Percentiles rank a stretch among this genome's conserved stretches.
These are phyloP conservation scores for Icerya purchasi DNA, from an alignment of 2,888 invertebrate genomes.

Conservation along the genomic window DNA sequence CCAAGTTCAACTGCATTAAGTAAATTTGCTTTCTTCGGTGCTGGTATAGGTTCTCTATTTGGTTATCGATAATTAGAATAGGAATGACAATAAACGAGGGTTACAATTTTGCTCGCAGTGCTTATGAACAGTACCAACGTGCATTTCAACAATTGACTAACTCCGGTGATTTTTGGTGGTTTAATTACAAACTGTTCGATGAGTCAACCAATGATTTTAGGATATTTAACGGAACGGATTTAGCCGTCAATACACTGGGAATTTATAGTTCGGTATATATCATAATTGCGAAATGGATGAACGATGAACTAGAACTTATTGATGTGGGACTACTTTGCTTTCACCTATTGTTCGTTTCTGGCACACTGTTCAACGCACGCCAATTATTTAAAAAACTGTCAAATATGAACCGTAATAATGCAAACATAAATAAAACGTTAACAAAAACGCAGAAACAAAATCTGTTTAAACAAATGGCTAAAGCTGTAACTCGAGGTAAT, in stretches of 20 bases:
- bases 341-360: not conserved
- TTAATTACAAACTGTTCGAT: not conserved
- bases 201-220: not conserved
- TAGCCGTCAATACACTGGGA: not conserved
- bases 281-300: not conserved
- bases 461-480: no score
- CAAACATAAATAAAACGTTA: not conserved
- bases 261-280: not conserved
- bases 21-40: not conserved
- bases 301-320: not conserved
- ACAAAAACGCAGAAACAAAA: not conserved
- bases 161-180: not conserved
- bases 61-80: not conserved
- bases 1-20: not conserved
- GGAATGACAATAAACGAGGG: not conserved
- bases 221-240: not conserved
- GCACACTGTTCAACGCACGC: not conserved
- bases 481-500: not conserved
- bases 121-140: not conserved
- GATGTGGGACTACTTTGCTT: not conserved
- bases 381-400: not conserved
- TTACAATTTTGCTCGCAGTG: not conserved
- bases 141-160: not conserved
- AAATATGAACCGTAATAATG: not conserved
- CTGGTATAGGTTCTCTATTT: not conserved